Evolutionary conservation across 1,140 invertebrate genomes (phyloP), one percentile per base, ranked within the genome.

Genomic region (Luehdorfia chinensis): DNA sequence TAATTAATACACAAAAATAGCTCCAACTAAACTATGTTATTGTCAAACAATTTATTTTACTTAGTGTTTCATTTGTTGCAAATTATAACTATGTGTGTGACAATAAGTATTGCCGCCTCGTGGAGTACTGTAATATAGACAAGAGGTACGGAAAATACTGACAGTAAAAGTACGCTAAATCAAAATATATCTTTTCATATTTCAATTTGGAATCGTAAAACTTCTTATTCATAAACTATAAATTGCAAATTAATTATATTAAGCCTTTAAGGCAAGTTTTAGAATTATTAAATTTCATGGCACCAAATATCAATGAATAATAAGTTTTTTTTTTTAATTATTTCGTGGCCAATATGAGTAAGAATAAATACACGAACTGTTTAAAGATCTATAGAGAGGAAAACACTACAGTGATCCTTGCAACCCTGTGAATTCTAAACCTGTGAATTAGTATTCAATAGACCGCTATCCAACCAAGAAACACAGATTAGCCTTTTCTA

Each of bases 351-450:
- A 41, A 28, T 27, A 4, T 41, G 14, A 15, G 8, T 41, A 15
- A 4, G 2, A 27, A 37, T 36, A 33, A 46, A 54, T 25, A 33
- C 37, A 46, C 31, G 12, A 5, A 23, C 32, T 33, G n/a, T 37
- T 9, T 43, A 37, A 47, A 23, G 27, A 48, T 23, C 30, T 45
- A 47, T 2, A 33, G 30, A 41, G 21, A 41, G 30, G 45, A 66
- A 56, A 68, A 57, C 45, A 59, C 55, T 74, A 75, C 44, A 47
- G 56, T 71, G 66, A 65, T 67, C 52, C 65, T 71, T 67, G 66
- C 58, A 77, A 83, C 78, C 75, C 78, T 83, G 78, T 83, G 70
- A 72, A 57, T 64, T 74, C 68, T 78, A 78, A 77, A 68, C 59
- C 61, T 77, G 71, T 76, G 68, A 77, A 73, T 70, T 67, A 51